Conservation (phyloP, 2,113 vertebrate species). For the Hippocampus abdominalis region DNA sequence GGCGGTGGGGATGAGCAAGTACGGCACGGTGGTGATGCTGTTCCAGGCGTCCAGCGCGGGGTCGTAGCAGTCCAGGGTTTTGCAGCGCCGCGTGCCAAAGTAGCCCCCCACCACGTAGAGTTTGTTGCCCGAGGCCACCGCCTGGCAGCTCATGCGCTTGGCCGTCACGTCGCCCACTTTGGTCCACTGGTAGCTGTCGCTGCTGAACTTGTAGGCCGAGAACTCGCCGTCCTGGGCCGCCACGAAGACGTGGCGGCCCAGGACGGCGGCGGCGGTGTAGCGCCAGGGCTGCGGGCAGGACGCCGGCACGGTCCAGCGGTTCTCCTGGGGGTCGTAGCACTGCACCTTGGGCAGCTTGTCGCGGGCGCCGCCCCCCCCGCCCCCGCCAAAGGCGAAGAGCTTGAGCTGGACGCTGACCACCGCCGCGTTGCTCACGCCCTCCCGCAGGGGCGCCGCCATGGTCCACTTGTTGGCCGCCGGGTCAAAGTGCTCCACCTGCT, state of each 20-base stretch:
- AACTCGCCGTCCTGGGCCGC: constrained; percentile 82
- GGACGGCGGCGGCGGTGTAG: constrained; percentile 79
- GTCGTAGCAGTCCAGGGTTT: constrained; percentile 83
- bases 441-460: constrained; percentile 79
- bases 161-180: constrained; percentile 82
- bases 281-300: constrained; percentile 82
- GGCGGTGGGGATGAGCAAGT: constrained; percentile 82
- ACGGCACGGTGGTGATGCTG: constrained; percentile 82
- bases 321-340: constrained; percentile 80
- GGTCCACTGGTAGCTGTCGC: constrained; percentile 82
- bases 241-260: constrained; percentile 81
- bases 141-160: constrained; percentile 82
- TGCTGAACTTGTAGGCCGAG: constrained; percentile 82
- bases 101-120: constrained; percentile 83
- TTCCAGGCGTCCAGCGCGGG: constrained; percentile 79
- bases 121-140: constrained; percentile 81
- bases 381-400: constrained; percentile 82
- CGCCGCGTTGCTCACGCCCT: constrained; percentile 82
- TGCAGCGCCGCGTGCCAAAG: constrained; percentile 81
- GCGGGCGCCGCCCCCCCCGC: constrained; percentile 79
- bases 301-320: constrained; percentile 78
- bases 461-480: constrained; percentile 81
- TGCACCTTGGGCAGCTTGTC: constrained; percentile 82
- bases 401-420: constrained; percentile 81
- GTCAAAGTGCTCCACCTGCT: constrained; percentile 83